phyloP scores from a whole-genome alignment of 2,888 invertebrate species.

The Ecliptopera silaceata region DNA sequence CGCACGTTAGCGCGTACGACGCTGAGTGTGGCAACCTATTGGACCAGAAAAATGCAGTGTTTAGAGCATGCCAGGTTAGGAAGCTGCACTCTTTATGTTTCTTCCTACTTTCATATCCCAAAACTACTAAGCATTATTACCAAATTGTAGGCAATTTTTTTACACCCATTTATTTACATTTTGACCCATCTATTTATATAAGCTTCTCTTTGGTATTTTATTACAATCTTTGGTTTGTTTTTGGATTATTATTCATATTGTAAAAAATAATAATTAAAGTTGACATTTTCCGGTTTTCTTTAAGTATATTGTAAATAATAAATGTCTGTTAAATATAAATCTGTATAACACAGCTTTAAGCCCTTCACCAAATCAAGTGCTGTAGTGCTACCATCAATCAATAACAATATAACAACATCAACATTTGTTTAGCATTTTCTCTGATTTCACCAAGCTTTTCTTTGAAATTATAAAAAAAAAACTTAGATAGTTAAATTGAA shows the following conservation, averaged over 20 bases:
- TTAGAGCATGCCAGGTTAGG: slow-evolving; percentile 81
- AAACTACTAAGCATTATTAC: slow-evolving; percentile 30
- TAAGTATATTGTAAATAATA: too few relatives aligned
- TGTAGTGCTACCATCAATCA: slow-evolving; percentile 64
- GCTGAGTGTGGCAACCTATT: slow-evolving; percentile 84
- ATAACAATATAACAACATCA: slow-evolving; percentile 54
- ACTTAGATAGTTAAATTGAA: too few relatives aligned
- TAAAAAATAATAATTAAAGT: too few relatives aligned
- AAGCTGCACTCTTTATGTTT: slow-evolving; percentile 59
- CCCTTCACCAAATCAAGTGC: slow-evolving; percentile 70
- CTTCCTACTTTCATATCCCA: slow-evolving; percentile 8
- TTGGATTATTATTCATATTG: neutral
- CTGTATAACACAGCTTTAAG: slow-evolving; percentile 44
- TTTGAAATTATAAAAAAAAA: too few relatives aligned
- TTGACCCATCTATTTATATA: neutral
- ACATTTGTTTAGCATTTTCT: slow-evolving; percentile 30
- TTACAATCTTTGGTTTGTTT: neutral
- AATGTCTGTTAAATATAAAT: neutral
- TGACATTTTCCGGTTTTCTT: too few relatives aligned
- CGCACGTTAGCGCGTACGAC: slow-evolving; percentile 85
- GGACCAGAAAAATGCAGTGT: slow-evolving; percentile 75
- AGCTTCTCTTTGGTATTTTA: slow-evolving; percentile 4
- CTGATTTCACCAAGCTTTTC: slow-evolving; percentile 12
- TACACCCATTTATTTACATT: neutral
- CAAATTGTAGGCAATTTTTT: slow-evolving; percentile 5